Conservation (phyloP, 2,113 vertebrate genomes). For the Perca fluviatilis region DNA sequence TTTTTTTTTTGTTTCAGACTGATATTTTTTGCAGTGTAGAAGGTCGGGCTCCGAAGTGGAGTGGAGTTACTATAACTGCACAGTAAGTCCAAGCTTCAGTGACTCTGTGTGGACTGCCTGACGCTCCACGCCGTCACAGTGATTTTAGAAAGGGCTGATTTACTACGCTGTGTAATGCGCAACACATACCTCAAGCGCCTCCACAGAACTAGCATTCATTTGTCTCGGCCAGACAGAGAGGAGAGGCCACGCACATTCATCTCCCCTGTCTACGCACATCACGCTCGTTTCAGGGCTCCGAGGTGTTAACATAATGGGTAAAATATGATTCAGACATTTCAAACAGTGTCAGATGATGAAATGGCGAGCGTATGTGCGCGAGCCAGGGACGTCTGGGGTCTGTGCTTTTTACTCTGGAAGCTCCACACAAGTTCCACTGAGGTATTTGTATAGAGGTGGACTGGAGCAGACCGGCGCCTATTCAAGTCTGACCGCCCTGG, state of each 20-base stretch:
- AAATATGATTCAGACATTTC: conserved; percentile 83
- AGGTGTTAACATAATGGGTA: conserved; percentile 79
- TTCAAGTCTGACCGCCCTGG: conserved; percentile 80
- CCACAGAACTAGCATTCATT: conserved; percentile 75
- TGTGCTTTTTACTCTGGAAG: conserved; percentile 68
- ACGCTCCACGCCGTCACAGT: conserved; percentile 72
- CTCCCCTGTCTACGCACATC: conserved; percentile 31
- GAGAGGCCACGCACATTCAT: conserved; percentile 28
- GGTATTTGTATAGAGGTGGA: conserved; percentile 81
- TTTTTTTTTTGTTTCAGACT: not conserved
- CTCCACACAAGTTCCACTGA: conserved; percentile 81
- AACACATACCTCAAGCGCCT: conserved; percentile 74
- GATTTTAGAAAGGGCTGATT: conserved; percentile 75
- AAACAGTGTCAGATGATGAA: conserved; percentile 81
- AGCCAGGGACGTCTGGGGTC: conserved; percentile 73
- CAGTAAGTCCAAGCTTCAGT: conserved; percentile 58
- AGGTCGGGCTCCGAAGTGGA: conserved; percentile 27
- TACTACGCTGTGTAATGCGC: conserved; percentile 72
- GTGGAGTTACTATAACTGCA: conserved; percentile 58
- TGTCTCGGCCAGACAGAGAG: conserved; percentile 57
- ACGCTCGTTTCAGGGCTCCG: conserved; percentile 45
- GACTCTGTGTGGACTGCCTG: conserved; percentile 65
- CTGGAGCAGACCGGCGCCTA: conserved; percentile 82
- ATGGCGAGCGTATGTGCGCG: conserved; percentile 56
- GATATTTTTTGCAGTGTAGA: conserved; percentile 46